A percentile compares a stretch with the other conserved stretches of the same genome.
These are phyloP conservation scores for Crocidura indochinensis DNA, from an alignment of 2,797 vertebrate genomes.

Conservation along the genomic window DNA sequence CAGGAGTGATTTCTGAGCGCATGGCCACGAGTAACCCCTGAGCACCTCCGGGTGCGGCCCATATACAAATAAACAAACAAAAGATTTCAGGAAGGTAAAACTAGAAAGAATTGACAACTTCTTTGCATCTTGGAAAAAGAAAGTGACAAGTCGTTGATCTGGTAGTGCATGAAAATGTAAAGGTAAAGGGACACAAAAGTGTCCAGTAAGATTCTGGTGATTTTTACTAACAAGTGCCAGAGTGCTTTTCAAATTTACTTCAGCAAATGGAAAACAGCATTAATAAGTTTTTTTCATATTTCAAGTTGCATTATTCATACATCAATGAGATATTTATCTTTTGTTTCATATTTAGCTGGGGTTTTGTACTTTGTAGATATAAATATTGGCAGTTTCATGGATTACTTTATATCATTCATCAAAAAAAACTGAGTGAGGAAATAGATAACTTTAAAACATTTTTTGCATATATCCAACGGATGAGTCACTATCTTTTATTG, in stretches of 20 bases:
- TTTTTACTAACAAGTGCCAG: background rate
- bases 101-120: background rate
- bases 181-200: background rate
- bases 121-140: background rate
- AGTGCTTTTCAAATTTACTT: background rate
- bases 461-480: background rate
- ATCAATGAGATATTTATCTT: background rate
- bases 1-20: too few species aligned
- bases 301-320: background rate
- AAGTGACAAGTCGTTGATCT: background rate
- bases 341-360: background rate
- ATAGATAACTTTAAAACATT: slow-evolving; percentile 3
- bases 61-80: too few species aligned
- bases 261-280: background rate
- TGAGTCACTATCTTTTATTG: background rate
- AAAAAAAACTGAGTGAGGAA: too few species aligned
- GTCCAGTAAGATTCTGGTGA: background rate
- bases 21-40: too few species aligned
- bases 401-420: too few species aligned
- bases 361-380: background rate
- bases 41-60: too few species aligned
- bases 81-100: background rate
- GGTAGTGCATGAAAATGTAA: background rate
- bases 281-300: background rate
- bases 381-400: background rate